phyloP scores from a whole-genome alignment of 2,113 vertebrate species.

The Turnix velox region DNA sequence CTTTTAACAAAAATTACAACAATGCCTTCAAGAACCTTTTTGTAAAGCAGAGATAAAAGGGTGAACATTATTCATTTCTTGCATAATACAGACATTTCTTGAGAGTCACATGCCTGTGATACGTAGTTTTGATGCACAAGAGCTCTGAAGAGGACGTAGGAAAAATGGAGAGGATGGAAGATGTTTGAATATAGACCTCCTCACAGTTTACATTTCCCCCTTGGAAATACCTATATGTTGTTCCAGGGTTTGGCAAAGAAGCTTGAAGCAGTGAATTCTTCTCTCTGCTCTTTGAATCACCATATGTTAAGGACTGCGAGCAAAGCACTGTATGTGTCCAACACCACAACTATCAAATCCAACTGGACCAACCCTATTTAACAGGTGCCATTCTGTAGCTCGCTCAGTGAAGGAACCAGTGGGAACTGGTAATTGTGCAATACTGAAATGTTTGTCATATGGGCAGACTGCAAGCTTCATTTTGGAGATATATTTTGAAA shows the following conservation, averaged over 20 bases:
- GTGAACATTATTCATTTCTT: neutral
- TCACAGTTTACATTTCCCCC: neutral
- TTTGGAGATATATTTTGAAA: neutral
- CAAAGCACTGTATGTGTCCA: rapidly evolving
- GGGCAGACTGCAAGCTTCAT: neutral
- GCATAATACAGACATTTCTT: neutral
- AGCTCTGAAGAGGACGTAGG: neutral
- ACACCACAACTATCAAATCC: neutral
- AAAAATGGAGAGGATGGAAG: neutral
- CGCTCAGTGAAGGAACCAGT: neutral
- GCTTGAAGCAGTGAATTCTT: neutral
- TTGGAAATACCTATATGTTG: neutral
- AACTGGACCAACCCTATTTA: neutral
- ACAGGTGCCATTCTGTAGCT: neutral
- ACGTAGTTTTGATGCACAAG: neutral
- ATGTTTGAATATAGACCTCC: neutral
- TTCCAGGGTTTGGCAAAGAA: neutral
- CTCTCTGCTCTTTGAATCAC: neutral
- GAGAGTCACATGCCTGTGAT: neutral
- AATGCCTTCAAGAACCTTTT: constrained; percentile 72
- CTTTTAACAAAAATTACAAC: constrained; percentile 77
- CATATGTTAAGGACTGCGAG: neutral
- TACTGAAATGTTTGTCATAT: neutral
- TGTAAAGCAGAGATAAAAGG: constrained; percentile 59
- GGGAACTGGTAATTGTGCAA: neutral